These are phyloP conservation scores for Apodemia mormo DNA, from an alignment of 2,888 invertebrate genomes.

Conservation along the genomic window DNA sequence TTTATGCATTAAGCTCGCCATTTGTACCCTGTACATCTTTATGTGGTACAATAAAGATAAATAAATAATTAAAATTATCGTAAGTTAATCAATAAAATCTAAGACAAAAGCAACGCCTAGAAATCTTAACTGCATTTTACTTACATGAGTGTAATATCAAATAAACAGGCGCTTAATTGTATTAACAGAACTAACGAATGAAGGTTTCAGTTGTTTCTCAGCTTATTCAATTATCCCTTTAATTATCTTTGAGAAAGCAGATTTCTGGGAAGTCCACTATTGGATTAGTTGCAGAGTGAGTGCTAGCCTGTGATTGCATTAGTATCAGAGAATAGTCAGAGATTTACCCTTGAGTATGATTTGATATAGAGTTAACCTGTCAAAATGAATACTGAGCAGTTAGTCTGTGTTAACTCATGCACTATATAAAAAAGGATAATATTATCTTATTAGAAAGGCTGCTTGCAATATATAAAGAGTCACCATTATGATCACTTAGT, in stretches of 20 bases:
- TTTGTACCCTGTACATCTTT: no score
- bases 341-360: not conserved
- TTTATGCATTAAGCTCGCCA: no score
- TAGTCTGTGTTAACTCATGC: no score
- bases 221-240: not conserved
- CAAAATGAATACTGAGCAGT: no score
- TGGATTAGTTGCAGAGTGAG: not conserved
- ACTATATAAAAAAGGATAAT: no score
- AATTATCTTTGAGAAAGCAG: conserved; percentile 4
- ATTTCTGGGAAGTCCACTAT: conserved; percentile 7
- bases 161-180: conserved; percentile 1
- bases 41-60: no score
- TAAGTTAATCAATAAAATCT: no score
- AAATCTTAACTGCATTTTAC: not conserved
- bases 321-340: not conserved
- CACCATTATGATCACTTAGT: no score
- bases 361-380: not conserved
- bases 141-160: not conserved
- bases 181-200: not conserved
- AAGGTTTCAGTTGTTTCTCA: not conserved
- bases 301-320: not conserved
- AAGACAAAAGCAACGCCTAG: no score
- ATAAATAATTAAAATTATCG: no score
- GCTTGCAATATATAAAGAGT: no score
- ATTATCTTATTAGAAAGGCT: no score